Conservation (phyloP, 2,113 vertebrate genomes). For the Setophaga kirtlandii region DNA sequence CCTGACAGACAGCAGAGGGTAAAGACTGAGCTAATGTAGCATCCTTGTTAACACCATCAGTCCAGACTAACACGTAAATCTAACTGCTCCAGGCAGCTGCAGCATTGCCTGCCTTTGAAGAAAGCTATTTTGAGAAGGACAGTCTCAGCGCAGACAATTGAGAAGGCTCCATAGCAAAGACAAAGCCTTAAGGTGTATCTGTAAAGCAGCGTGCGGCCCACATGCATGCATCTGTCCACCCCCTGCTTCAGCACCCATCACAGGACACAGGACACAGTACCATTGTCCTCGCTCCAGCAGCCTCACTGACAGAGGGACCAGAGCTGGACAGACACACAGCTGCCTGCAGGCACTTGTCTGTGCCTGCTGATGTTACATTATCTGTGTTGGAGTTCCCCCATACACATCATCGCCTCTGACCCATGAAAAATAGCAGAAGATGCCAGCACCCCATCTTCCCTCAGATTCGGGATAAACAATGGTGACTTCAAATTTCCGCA, state of each 20-base stretch:
- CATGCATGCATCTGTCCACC: background rate
- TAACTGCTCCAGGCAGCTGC: background rate
- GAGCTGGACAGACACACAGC: background rate
- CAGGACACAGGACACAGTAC: background rate
- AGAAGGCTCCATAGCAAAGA: background rate
- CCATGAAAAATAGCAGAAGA: background rate
- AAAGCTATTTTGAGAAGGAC: background rate
- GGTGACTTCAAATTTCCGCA: background rate
- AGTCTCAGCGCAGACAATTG: background rate
- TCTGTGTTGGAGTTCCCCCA: background rate
- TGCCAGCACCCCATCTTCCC: background rate
- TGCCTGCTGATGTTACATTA: background rate
- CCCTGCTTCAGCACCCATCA: rapidly evolving
- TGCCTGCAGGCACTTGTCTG: rapidly evolving
- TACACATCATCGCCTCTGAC: rapidly evolving
- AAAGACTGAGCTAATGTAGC: background rate
- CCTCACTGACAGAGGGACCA: rapidly evolving
- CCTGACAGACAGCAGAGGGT: background rate
- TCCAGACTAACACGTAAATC: background rate
- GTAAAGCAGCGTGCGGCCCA: background rate
- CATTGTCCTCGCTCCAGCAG: rapidly evolving
- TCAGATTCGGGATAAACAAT: background rate
- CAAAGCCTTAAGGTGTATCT: background rate
- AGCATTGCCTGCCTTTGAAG: background rate
- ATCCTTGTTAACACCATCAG: background rate